A percentile compares a stretch with the other conserved stretches of the same genome.
phyloP scores from a whole-genome alignment of 2,113 vertebrate genomes.

The Pomatostomus ruficeps region DNA sequence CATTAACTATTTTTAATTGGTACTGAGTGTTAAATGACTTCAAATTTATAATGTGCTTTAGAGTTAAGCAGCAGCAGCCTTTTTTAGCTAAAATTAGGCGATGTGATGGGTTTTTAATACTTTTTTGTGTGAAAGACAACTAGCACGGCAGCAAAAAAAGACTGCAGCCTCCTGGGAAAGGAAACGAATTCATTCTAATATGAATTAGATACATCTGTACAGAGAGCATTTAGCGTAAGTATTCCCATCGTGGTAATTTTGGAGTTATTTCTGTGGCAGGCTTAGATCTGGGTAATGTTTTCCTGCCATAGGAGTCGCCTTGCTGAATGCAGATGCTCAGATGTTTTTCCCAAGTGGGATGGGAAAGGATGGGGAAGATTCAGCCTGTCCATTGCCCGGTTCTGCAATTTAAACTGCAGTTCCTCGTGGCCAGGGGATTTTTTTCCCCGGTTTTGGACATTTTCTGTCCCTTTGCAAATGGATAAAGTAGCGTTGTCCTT shows the following conservation, averaged over 20 bases:
- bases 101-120: rapidly evolving
- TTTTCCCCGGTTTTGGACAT: background rate
- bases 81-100: background rate
- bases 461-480: background rate
- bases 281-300: background rate
- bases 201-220: background rate
- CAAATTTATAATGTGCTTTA: background rate
- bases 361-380: background rate
- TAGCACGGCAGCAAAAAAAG: background rate
- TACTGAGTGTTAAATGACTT: background rate
- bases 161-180: background rate
- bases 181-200: background rate
- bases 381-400: background rate
- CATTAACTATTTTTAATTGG: background rate
- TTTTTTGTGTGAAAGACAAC: background rate
- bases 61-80: background rate
- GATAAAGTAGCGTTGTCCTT: background rate
- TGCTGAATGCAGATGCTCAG: background rate
- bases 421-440: background rate
- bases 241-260: background rate
- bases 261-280: background rate
- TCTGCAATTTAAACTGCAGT: background rate
- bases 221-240: background rate
- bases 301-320: background rate
- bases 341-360: background rate